phyloP scores from a whole-genome alignment of 2,888 invertebrate species.

The Thera britannica region DNA sequence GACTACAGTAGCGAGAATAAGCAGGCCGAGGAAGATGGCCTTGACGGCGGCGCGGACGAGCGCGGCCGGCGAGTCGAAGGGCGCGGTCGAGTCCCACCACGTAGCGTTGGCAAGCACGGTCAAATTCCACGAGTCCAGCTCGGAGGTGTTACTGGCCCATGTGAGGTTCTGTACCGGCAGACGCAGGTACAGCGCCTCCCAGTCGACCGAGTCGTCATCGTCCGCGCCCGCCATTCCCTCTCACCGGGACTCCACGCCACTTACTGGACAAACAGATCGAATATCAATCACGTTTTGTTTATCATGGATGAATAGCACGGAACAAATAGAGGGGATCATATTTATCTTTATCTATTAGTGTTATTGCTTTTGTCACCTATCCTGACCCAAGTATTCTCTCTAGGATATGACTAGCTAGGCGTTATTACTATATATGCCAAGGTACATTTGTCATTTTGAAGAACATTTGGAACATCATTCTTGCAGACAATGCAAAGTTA shows the following conservation, averaged over 20 bases:
- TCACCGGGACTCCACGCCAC: slow-evolving; percentile 72
- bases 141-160: slow-evolving; percentile 61
- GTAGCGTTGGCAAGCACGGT: slow-evolving; percentile 67
- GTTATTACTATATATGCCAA: neutral
- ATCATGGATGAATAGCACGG: neutral
- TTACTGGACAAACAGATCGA: slow-evolving; percentile 51
- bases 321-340: neutral
- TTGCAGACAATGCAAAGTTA: slow-evolving; percentile 15
- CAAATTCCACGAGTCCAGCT: slow-evolving; percentile 69
- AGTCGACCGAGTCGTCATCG: slow-evolving; percentile 71
- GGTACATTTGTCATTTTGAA: neutral
- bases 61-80: slow-evolving; percentile 79
- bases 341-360: neutral
- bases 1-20: slow-evolving; percentile 86
- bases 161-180: slow-evolving; percentile 67
- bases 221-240: slow-evolving; percentile 81
- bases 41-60: slow-evolving; percentile 86
- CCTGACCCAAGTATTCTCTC: neutral
- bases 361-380: neutral
- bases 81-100: slow-evolving; percentile 74
- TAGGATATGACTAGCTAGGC: too few species aligned
- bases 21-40: slow-evolving; percentile 84
- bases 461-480: neutral
- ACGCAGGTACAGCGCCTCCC: slow-evolving; percentile 74
- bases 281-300: slow-evolving; percentile 8